Percentiles rank a stretch among this genome's conserved stretches.
Conservation (phyloP, 1,140 invertebrate genomes). For the Ctenoplectra terminalis region DNA sequence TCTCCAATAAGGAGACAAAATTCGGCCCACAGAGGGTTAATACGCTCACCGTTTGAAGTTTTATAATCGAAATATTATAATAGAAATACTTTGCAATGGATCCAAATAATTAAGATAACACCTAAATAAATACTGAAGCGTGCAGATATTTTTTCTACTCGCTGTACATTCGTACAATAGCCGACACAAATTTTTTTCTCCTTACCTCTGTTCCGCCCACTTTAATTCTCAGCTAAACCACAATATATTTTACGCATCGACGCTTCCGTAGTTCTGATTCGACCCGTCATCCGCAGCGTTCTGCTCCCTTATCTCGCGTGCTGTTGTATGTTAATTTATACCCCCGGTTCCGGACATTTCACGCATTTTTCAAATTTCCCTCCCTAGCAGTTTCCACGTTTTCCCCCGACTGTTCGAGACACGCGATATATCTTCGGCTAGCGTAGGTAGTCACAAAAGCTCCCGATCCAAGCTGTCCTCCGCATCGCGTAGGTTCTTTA, state of each 20-base stretch:
- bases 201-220: no score
- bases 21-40: no score
- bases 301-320: not conserved
- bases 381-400: not conserved
- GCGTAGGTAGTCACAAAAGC: constrained; percentile 4
- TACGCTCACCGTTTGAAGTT: no score
- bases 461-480: constrained; percentile 9
- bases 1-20: no score
- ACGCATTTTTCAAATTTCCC: constrained; percentile 2
- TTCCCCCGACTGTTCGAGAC: not conserved
- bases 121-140: no score
- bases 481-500: constrained; percentile 28
- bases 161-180: not conserved
- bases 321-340: not conserved
- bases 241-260: constrained; percentile 5
- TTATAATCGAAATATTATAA: no score
- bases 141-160: no score
- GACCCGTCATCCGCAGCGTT: not conserved
- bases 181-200: not conserved
- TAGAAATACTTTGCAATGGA: no score
- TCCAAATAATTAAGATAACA: no score
- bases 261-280: no score
- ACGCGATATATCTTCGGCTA: constrained; percentile 19
- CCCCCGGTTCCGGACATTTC: not conserved
- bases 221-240: not conserved